Evolutionary conservation across 2,888 invertebrate genomes (phyloP).

Genomic region (Tetranychus piercei): DNA sequence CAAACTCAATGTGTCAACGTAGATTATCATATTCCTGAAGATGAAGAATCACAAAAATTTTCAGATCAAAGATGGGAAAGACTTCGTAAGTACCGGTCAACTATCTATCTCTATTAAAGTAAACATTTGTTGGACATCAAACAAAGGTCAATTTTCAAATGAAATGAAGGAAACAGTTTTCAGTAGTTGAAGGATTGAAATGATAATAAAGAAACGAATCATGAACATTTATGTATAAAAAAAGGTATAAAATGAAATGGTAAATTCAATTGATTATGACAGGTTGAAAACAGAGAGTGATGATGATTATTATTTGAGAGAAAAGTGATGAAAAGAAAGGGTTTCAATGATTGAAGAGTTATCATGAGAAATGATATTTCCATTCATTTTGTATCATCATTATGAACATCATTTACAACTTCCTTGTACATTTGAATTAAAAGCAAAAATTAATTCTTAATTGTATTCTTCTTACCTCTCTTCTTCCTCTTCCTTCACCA

Average conservation of each 20-base stretch:
- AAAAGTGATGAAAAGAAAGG: not conserved
- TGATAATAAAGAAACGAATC: not conserved
- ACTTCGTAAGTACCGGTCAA: conserved; percentile 43
- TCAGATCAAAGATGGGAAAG: conserved; percentile 67
- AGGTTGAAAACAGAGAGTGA: not conserved
- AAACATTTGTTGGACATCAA: not conserved
- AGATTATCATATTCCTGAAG: conserved; percentile 76
- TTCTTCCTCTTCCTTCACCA: not conserved
- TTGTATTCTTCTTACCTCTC: not conserved
- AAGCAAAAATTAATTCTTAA: not conserved
- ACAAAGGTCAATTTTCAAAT: not conserved
- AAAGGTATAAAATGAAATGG: not conserved
- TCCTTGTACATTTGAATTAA: not conserved
- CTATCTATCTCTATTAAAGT: not conserved
- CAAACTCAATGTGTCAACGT: conserved; percentile 87
- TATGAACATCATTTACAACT: not conserved
- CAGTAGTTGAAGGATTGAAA: not conserved
- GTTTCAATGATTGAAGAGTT: not conserved
- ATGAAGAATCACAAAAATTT: conserved; percentile 57
- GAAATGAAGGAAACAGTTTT: not conserved
- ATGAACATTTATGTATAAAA: not conserved
- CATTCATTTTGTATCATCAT: not conserved
- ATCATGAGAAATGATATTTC: not conserved
- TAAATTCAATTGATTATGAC: not conserved
- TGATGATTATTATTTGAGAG: not conserved